These are phyloP conservation scores for Daboia siamensis DNA, from an alignment of 2,113 vertebrate species.

Conservation along the genomic window DNA sequence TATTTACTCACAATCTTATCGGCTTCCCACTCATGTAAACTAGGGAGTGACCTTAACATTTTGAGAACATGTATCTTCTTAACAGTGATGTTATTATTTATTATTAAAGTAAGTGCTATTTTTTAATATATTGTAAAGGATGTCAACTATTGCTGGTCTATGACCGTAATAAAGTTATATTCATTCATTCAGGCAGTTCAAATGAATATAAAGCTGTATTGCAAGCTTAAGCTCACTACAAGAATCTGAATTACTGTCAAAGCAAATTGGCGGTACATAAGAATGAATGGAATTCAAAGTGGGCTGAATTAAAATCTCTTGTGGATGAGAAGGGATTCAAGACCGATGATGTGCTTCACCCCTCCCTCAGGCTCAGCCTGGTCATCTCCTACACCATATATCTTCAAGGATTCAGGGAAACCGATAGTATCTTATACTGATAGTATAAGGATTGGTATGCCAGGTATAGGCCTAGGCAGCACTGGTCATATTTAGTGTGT, in stretches of 20 bases:
- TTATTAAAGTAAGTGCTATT: too few species aligned
- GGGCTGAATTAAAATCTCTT: background rate
- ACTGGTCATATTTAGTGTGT: background rate
- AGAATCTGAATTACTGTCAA: background rate
- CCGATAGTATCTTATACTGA: background rate
- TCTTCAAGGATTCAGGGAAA: background rate
- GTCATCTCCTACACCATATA: background rate
- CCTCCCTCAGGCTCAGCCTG: background rate
- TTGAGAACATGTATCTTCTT: too few species aligned
- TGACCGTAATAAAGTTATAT: too few species aligned
- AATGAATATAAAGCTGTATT: background rate
- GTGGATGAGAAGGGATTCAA: background rate
- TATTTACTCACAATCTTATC: too few species aligned
- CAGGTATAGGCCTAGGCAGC: background rate
- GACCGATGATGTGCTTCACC: background rate
- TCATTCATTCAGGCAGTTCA: background rate
- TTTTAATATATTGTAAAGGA: too few species aligned
- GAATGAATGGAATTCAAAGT: background rate
- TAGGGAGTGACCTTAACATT: too few species aligned
- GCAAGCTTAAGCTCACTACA: background rate
- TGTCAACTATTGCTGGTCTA: too few species aligned
- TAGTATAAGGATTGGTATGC: background rate
- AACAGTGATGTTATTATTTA: too few species aligned
- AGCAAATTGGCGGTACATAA: background rate
- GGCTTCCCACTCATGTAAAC: too few species aligned